These are phyloP conservation scores for Neotoxoptera formosana DNA, from an alignment of 1,140 invertebrate genomes.

Conservation along the genomic window DNA sequence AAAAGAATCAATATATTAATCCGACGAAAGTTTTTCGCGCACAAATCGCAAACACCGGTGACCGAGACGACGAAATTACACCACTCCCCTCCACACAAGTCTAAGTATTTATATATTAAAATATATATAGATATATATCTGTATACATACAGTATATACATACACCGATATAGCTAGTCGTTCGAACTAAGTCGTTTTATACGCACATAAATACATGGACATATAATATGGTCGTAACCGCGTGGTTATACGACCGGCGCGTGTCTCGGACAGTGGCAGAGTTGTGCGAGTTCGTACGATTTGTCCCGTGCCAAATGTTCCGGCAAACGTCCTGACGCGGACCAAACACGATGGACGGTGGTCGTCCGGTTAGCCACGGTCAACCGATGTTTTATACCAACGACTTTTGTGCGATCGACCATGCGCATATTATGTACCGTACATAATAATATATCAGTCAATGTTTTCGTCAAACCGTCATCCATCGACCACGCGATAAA, in stretches of 20 bases:
- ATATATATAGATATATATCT: no score
- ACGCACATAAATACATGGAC: background rate
- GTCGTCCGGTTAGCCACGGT: background rate
- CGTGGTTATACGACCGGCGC: background rate
- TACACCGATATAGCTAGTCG: background rate
- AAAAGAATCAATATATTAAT: background rate
- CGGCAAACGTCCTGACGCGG: background rate
- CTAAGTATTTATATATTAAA: no score
- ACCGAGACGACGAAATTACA: background rate
- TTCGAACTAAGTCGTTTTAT: background rate
- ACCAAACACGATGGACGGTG: background rate
- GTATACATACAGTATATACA: background rate
- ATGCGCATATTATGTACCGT: no score
- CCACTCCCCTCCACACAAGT: background rate
- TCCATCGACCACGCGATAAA: no score
- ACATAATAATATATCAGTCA: no score
- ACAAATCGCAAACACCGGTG: slow-evolving; percentile 14
- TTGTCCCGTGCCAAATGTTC: background rate
- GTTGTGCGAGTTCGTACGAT: background rate
- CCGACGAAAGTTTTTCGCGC: background rate
- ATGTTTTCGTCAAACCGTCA: no score
- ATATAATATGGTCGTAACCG: background rate
- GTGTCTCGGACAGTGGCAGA: background rate
- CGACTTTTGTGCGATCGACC: background rate
- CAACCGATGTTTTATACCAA: background rate